Evolutionary conservation across 2,888 invertebrate species (phyloP).

Genomic region (Phengaris alcon): DNA sequence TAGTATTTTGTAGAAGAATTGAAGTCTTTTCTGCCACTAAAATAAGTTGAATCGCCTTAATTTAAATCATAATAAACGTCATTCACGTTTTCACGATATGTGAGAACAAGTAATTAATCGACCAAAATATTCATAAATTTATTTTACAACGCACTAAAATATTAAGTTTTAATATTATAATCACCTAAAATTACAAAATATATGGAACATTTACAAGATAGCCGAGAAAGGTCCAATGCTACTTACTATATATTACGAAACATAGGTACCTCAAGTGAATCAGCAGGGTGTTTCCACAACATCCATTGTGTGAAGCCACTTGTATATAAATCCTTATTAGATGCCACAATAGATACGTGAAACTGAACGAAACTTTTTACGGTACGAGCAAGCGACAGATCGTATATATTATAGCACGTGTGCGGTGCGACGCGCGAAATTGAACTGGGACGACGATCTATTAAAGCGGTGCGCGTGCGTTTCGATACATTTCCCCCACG

Average conservation of each 20-base stretch:
- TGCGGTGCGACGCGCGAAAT: conserved; percentile 73
- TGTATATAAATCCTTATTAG: conserved; percentile 32
- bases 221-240: background rate
- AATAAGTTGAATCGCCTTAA: background rate
- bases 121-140: background rate
- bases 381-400: conserved; percentile 45
- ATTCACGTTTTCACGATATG: background rate
- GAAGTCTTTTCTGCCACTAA: background rate
- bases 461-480: conserved; percentile 73
- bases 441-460: conserved; percentile 77
- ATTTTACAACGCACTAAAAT: background rate
- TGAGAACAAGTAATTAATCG: background rate
- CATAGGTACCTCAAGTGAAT: conserved; percentile 46
- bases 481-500: conserved; percentile 78
- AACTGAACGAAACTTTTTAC: background rate
- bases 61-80: too few relatives aligned
- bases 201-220: background rate
- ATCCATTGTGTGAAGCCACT: conserved; percentile 38
- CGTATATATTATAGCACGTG: conserved; percentile 66
- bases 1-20: too few relatives aligned
- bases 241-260: conserved; percentile 27
- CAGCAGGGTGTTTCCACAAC: conserved; percentile 41
- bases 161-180: background rate
- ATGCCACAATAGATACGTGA: conserved; percentile 39
- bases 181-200: background rate